A percentile compares a stretch with the other conserved stretches of the same genome.
Evolutionary conservation across 2,888 invertebrate genomes (phyloP).

Genomic region (Andrena flavipes): DNA sequence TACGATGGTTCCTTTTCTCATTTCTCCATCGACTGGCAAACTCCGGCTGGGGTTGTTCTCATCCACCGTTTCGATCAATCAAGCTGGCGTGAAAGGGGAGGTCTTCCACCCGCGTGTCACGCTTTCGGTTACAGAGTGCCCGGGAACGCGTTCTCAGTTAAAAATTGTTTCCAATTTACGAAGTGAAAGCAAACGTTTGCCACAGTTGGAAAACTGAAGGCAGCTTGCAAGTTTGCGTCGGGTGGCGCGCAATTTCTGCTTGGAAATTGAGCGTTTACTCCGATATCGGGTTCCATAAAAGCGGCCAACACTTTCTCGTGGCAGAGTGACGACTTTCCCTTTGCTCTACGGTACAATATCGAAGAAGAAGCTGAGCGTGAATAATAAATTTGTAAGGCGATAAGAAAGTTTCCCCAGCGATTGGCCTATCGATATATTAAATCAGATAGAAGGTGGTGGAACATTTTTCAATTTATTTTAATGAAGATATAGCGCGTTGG

Average conservation of each 20-base stretch:
- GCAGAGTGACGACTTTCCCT: not conserved
- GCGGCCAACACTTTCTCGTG: not conserved
- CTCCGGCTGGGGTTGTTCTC: not conserved
- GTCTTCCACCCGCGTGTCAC: not conserved
- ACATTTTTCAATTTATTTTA: conserved; percentile 7
- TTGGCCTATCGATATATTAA: not conserved
- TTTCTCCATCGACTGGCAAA: not conserved
- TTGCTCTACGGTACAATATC: not conserved
- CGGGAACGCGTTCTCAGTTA: not conserved
- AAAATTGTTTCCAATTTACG: conserved; percentile 1
- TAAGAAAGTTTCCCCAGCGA: not conserved
- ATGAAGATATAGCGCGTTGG: not conserved
- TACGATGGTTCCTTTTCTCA: not conserved
- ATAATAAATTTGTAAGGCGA: not conserved
- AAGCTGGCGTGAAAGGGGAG: not conserved
- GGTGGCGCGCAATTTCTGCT: not conserved
- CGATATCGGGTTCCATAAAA: not conserved
- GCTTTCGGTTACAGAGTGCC: not conserved
- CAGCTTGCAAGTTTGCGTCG: too few species aligned
- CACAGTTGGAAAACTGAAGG: not conserved
- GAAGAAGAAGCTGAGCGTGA: not conserved
- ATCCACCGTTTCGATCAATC: not conserved
- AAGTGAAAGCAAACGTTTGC: not conserved
- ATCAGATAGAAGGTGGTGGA: not conserved
- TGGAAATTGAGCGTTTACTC: conserved; percentile 1